Conservation (phyloP, 2,113 vertebrate species). For the Oceanites oceanicus region DNA sequence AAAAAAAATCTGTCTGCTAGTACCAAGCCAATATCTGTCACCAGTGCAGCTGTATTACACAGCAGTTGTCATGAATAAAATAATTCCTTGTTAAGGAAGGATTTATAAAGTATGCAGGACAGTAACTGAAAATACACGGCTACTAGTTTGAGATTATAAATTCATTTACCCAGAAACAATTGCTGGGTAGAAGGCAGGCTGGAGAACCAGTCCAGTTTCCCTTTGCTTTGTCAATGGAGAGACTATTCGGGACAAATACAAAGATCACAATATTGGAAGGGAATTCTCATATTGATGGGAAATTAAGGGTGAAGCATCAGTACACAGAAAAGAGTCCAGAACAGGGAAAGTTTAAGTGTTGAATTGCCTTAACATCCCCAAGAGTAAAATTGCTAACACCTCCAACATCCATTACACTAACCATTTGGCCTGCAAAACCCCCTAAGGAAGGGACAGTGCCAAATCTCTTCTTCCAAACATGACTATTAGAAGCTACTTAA, state of each 20-base stretch:
- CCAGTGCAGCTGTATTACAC: constrained; percentile 8
- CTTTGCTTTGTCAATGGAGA: fast-evolving
- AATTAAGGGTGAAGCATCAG: neutral
- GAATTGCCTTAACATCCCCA: neutral
- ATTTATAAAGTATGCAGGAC: constrained; percentile 47
- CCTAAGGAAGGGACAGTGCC: neutral
- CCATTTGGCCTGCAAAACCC: neutral
- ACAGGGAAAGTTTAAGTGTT: neutral
- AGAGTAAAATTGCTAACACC: neutral
- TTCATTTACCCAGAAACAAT: neutral
- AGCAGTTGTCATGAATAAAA: neutral
- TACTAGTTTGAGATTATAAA: neutral
- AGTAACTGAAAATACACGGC: neutral
- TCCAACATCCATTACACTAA: neutral
- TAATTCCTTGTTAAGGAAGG: constrained; percentile 20
- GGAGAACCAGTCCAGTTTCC: neutral
- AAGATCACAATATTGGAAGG: fast-evolving
- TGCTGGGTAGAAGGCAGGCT: neutral
- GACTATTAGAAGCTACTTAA: neutral
- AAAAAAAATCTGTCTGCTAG: neutral
- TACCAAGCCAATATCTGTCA: constrained; percentile 3
- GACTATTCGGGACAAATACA: neutral
- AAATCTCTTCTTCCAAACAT: neutral
- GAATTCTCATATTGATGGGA: neutral
- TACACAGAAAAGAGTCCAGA: neutral